phyloP scores from a whole-genome alignment of 2,888 invertebrate species.

The Tholera decimalis region DNA sequence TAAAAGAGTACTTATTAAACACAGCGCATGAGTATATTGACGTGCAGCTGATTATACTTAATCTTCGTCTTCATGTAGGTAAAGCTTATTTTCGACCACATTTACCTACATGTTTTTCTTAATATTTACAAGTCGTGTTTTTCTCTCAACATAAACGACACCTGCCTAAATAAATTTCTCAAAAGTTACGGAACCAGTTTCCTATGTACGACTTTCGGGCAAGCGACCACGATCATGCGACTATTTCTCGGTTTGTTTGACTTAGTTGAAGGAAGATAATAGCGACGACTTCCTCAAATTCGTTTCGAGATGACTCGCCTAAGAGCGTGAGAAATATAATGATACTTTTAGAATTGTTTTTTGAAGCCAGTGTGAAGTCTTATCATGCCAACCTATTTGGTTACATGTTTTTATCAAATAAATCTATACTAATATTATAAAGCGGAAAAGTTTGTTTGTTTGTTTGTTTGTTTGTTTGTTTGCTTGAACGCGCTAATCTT shows the following conservation, averaged over 20 bases:
- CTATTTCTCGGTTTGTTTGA: constrained; percentile 80
- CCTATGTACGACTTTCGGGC: constrained; percentile 31
- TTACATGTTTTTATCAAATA: constrained; percentile 14
- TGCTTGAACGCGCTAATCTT: no score
- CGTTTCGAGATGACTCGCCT: constrained; percentile 84
- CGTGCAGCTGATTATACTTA: constrained; percentile 4
- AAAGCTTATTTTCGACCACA: constrained; percentile 25
- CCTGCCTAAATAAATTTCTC: constrained; percentile 60
- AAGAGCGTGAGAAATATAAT: constrained; percentile 86
- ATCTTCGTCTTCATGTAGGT: constrained; percentile 20
- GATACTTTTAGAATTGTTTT: constrained; percentile 72
- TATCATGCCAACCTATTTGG: constrained; percentile 28
- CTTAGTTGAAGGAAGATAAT: constrained; percentile 86
- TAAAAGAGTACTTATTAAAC: background rate
- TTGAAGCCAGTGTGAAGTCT: constrained; percentile 56
- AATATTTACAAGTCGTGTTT: constrained; percentile 54
- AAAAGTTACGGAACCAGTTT: constrained; percentile 67
- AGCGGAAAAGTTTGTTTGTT: no score
- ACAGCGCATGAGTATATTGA: background rate
- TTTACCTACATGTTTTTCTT: constrained; percentile 37
- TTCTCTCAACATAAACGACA: constrained; percentile 49
- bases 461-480: no score
- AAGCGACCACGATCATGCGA: constrained; percentile 48
- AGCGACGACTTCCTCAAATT: constrained; percentile 86
- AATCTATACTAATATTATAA: no score